These are phyloP conservation scores for Homarus americanus DNA, from an alignment of 1,140 invertebrate species.

Conservation along the genomic window DNA sequence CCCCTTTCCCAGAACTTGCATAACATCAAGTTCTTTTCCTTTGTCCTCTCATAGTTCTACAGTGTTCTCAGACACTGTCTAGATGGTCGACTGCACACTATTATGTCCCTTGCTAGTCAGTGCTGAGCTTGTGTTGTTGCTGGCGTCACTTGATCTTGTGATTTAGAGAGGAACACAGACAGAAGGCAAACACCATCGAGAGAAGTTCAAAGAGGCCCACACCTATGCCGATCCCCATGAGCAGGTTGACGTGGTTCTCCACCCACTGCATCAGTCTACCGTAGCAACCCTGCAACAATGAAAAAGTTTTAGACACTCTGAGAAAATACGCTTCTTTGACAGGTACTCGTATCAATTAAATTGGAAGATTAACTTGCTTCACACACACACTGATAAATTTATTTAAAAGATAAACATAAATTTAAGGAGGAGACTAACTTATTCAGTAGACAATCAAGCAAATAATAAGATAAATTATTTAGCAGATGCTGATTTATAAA, in stretches of 20 bases:
- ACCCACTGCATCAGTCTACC: slow-evolving; percentile 82
- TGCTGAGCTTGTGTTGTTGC: slow-evolving; percentile 25
- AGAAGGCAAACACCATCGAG: slow-evolving; percentile 83
- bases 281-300: slow-evolving; percentile 83
- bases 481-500: no score
- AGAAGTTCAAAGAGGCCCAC: slow-evolving; percentile 84
- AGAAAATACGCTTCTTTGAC: no score
- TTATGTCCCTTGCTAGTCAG: background rate
- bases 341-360: no score
- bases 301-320: background rate
- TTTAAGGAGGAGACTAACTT: no score
- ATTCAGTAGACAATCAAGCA: no score
- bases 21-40: background rate
- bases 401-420: no score
- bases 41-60: background rate
- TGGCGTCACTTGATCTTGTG: slow-evolving; percentile 74
- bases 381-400: no score
- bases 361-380: no score
- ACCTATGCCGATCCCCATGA: slow-evolving; percentile 84
- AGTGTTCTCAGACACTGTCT: background rate
- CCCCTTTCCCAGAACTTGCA: background rate
- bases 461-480: no score
- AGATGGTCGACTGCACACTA: background rate
- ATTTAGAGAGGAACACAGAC: slow-evolving; percentile 78
- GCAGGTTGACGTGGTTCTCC: slow-evolving; percentile 83